Evolutionary conservation across 2,888 invertebrate species (phyloP).

Genomic region (Pristionchus mayeri): DNA sequence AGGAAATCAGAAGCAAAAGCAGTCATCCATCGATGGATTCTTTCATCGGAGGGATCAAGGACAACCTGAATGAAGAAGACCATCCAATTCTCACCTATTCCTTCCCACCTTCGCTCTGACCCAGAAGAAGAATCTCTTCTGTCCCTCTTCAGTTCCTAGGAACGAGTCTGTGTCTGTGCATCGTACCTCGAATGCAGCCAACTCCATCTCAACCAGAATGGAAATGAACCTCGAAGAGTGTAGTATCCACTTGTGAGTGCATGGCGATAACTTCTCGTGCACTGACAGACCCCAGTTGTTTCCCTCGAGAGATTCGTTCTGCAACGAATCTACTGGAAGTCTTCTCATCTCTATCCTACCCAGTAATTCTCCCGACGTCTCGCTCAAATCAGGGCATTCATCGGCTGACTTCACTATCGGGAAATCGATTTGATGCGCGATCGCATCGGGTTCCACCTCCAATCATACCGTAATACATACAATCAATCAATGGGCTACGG

Average conservation of each 20-base stretch:
- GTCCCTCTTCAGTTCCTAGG: background rate
- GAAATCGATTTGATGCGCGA: conserved; percentile 58
- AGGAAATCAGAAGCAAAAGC: conserved; percentile 44
- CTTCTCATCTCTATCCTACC: background rate
- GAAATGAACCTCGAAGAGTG: background rate
- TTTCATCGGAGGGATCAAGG: background rate
- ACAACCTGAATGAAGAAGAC: background rate
- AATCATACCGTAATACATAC: background rate
- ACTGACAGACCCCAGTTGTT: background rate
- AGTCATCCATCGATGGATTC: conserved; percentile 47
- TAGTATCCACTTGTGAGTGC: conserved; percentile 8
- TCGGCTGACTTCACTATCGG: conserved; percentile 60
- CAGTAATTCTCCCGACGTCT: background rate
- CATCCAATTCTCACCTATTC: background rate
- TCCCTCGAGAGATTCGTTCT: background rate
- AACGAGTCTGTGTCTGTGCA: conserved; percentile 36
- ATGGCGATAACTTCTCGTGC: background rate
- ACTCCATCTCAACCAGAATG: background rate
- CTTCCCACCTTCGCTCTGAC: conserved; percentile 25
- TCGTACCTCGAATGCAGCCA: background rate
- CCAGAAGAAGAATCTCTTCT: conserved; percentile 43
- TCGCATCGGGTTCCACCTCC: conserved; percentile 58
- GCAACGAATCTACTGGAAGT: background rate
- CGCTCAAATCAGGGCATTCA: background rate
- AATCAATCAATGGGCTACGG: background rate